Conservation (phyloP, 2,113 vertebrate species). For the Epinephelus cyanopodus region DNA sequence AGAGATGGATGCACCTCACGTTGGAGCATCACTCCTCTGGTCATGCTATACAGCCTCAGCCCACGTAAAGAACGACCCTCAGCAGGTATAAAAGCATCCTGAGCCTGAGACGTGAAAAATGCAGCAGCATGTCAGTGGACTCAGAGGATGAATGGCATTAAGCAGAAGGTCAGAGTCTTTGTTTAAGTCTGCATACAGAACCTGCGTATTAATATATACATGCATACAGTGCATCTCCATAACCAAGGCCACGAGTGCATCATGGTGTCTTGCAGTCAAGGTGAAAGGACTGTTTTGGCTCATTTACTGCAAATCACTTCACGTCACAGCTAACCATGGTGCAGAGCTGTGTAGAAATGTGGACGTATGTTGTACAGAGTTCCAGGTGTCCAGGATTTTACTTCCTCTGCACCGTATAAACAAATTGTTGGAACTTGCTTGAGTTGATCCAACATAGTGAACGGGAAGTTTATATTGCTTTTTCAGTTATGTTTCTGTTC, state of each 20-base stretch:
- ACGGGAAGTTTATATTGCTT: no score
- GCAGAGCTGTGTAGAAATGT: neutral
- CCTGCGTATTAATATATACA: neutral
- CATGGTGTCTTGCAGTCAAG: neutral
- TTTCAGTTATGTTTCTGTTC: no score
- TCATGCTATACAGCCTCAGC: no score
- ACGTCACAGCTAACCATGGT: neutral
- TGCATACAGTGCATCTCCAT: constrained; percentile 9
- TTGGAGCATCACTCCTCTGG: no score
- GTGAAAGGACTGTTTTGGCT: neutral
- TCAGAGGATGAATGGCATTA: neutral
- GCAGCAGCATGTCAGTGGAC: neutral
- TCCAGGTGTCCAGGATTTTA: no score
- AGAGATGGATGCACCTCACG: no score
- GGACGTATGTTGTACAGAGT: no score
- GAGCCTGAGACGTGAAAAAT: neutral
- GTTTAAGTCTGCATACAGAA: neutral
- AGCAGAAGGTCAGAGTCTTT: constrained; percentile 23
- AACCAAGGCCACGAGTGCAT: neutral
- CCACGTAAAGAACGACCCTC: neutral
- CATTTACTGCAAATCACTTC: neutral
- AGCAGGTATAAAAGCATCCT: neutral
- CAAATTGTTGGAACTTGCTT: no score
- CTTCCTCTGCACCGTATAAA: no score
- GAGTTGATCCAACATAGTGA: no score